Percentiles rank a stretch among this genome's conserved stretches.
Conservation (phyloP, 2,888 invertebrate genomes). For the Tenthredo notha region DNA sequence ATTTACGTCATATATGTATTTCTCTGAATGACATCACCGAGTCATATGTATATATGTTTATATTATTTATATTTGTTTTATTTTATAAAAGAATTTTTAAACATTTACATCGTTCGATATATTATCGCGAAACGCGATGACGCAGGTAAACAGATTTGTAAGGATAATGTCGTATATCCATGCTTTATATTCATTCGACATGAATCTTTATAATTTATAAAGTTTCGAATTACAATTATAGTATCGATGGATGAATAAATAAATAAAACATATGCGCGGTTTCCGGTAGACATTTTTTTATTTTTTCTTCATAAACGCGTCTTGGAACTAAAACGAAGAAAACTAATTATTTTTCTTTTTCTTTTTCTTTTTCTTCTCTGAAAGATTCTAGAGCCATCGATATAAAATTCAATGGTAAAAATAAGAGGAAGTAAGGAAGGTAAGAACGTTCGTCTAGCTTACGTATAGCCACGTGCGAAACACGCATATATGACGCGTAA, state of each 20-base stretch:
- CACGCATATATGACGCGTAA: conserved; percentile 50
- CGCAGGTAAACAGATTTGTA: neutral
- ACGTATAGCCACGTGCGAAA: conserved; percentile 12
- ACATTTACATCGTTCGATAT: neutral
- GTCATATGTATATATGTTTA: neutral
- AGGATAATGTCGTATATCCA: neutral
- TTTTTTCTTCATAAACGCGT: neutral
- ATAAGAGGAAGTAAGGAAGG: neutral
- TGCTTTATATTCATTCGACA: neutral
- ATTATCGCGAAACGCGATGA: neutral
- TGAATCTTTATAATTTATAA: neutral
- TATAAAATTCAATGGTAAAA: neutral
- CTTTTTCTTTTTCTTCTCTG: neutral
- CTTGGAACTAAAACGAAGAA: neutral
- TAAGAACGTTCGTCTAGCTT: neutral
- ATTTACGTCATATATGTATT: neutral
- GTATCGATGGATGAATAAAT: neutral
- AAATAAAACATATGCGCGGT: neutral
- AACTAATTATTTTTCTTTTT: neutral
- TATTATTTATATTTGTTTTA: conserved; percentile 29
- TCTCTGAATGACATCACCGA: neutral
- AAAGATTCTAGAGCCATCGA: neutral
- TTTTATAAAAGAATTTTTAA: neutral
- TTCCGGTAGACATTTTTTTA: neutral
- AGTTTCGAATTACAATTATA: neutral